Evolutionary conservation across 1,140 invertebrate genomes (phyloP).

Genomic region (Zaprionus kolodkinae): DNA sequence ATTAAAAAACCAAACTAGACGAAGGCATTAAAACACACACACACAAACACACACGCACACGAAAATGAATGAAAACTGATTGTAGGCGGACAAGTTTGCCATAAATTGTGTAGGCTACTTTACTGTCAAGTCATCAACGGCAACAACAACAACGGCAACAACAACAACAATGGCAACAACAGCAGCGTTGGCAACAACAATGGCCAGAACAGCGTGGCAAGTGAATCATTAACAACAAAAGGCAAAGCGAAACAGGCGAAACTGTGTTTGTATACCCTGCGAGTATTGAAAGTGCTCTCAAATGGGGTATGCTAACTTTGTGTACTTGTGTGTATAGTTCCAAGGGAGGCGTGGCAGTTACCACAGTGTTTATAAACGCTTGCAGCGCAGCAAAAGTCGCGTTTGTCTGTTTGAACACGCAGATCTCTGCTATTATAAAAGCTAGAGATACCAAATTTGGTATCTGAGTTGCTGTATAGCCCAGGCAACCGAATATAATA

Average conservation of each 20-base stretch:
- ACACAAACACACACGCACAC: background rate
- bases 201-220: conserved; percentile 42
- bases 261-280: background rate
- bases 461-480: too few species aligned
- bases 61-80: conserved; percentile 71
- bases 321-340: too few species aligned
- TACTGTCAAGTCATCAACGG: conserved; percentile 79
- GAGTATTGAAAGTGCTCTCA: too few species aligned
- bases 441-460: too few species aligned
- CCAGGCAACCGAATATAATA: too few species aligned
- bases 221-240: conserved; percentile 79
- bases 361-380: too few species aligned
- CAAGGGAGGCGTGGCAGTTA: too few species aligned
- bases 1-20: conserved; percentile 71
- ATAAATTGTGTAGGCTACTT: conserved; percentile 82
- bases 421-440: too few species aligned
- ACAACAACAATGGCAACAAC: conserved; percentile 48
- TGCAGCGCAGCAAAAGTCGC: too few species aligned
- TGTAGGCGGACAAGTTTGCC: conserved; percentile 80
- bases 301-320: too few species aligned
- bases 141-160: conserved; percentile 61
- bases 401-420: too few species aligned
- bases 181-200: conserved; percentile 30
- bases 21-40: conserved; percentile 46
- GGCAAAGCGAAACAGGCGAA: conserved; percentile 40